Evolutionary conservation across 2,888 invertebrate species (phyloP).

Genomic region (Chironomus riparius): DNA sequence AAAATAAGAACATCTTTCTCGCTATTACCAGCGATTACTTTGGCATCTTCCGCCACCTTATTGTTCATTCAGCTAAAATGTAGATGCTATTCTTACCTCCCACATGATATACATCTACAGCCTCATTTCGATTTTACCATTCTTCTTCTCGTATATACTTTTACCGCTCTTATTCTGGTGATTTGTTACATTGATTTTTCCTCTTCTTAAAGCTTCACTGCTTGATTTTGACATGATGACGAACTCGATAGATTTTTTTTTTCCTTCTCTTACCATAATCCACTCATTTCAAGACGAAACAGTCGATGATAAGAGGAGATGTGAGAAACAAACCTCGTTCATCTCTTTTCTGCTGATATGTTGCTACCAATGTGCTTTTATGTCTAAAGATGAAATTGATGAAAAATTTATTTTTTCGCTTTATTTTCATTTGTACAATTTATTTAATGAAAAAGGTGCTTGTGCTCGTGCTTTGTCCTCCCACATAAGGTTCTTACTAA

Average conservation of each 20-base stretch:
- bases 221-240: conserved; percentile 18
- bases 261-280: background rate
- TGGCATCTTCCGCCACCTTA: background rate
- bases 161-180: background rate
- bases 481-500: no score
- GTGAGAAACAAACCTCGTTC: background rate
- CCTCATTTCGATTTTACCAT: background rate
- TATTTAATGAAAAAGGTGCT: no score
- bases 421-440: no score
- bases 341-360: background rate
- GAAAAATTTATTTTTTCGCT: background rate
- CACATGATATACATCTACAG: background rate
- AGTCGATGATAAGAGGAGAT: background rate
- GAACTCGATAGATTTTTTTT: conserved; percentile 2
- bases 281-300: background rate
- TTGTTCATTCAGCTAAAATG: background rate
- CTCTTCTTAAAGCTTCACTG: background rate
- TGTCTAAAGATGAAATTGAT: background rate
- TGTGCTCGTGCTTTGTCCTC: no score
- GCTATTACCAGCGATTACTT: no score
- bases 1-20: background rate
- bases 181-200: conserved; percentile 23
- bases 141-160: background rate
- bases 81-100: background rate
- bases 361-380: background rate